Percentiles rank a stretch among this genome's conserved stretches.
phyloP scores from a whole-genome alignment of 2,113 vertebrate genomes.

The Macrotus californicus region DNA sequence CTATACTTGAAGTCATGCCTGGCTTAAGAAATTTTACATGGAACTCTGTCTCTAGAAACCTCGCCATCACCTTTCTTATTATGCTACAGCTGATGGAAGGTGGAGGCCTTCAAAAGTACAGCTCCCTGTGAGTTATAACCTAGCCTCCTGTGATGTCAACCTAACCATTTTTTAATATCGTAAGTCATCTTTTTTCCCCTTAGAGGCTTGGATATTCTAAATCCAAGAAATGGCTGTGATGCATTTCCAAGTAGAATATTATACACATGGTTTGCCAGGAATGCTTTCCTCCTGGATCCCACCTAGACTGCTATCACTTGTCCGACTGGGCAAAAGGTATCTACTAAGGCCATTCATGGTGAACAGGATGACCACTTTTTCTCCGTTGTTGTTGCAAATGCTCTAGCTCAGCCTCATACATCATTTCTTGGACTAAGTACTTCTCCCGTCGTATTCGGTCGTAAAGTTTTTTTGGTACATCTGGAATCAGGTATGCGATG shows the following conservation, averaged over 20 bases:
- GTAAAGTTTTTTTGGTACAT: conserved; percentile 85
- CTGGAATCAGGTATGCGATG: conserved; percentile 88
- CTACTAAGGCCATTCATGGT: conserved; percentile 98
- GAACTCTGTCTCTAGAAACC: conserved; percentile 33
- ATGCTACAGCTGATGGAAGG: not conserved
- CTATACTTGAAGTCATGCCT: conserved; percentile 54
- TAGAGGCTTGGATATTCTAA: conserved; percentile 25
- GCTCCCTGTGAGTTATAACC: conserved; percentile 20
- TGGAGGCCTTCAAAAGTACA: not conserved
- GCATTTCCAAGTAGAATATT: conserved; percentile 45
- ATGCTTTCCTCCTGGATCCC: not conserved
- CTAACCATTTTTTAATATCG: not conserved
- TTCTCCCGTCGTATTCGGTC: conserved; percentile 88
- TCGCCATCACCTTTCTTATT: not conserved
- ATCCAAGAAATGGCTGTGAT: conserved; percentile 27
- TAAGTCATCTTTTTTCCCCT: conserved; percentile 8
- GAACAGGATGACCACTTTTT: conserved; percentile 93
- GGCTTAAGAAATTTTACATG: conserved; percentile 42
- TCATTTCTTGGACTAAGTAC: conserved; percentile 88
- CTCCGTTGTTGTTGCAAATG: conserved; percentile 94
- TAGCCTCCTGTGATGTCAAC: not conserved
- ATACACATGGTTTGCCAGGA: not conserved
- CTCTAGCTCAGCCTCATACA: conserved; percentile 92
- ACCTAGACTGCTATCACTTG: not conserved
- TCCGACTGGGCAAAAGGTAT: not conserved